phyloP scores from a whole-genome alignment of 1,140 invertebrate genomes.

The Drosophila pallidifrons region DNA sequence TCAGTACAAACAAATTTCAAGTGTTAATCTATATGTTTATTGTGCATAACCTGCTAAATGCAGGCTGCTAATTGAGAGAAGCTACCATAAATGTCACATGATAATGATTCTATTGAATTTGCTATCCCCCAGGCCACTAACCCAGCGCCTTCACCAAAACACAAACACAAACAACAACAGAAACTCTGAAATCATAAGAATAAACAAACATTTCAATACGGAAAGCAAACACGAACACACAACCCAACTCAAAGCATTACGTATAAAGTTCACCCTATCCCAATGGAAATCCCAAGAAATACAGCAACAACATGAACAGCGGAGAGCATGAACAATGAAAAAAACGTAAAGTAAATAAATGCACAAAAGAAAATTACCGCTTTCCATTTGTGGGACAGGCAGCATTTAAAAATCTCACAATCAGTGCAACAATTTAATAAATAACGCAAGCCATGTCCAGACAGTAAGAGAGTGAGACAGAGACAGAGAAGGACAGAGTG shows the following conservation, averaged over 20 bases:
- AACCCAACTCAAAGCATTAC: background rate
- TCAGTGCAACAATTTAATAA: constrained; percentile 63
- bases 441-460: constrained; percentile 16
- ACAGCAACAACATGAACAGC: constrained; percentile 9
- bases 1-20: constrained; percentile 29
- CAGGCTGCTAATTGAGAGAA: constrained; percentile 32
- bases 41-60: constrained; percentile 16
- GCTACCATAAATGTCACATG: constrained; percentile 39
- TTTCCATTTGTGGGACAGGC: constrained; percentile 28
- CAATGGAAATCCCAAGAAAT: constrained; percentile 15
- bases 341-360: constrained; percentile 64
- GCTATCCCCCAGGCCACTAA: background rate
- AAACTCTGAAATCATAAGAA: constrained; percentile 27
- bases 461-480: background rate
- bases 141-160: constrained; percentile 2
- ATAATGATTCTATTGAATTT: constrained; percentile 25
- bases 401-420: constrained; percentile 49
- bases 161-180: constrained; percentile 33
- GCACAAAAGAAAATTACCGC: constrained; percentile 65
- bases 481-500: background rate
- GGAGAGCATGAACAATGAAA: constrained; percentile 10
- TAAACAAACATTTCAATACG: constrained; percentile 46
- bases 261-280: constrained; percentile 40
- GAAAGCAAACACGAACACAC: constrained; percentile 10
- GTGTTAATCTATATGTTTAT: constrained; percentile 43